phyloP scores from a whole-genome alignment of 2,797 vertebrate genomes.

The Tiaroga cobitis region DNA sequence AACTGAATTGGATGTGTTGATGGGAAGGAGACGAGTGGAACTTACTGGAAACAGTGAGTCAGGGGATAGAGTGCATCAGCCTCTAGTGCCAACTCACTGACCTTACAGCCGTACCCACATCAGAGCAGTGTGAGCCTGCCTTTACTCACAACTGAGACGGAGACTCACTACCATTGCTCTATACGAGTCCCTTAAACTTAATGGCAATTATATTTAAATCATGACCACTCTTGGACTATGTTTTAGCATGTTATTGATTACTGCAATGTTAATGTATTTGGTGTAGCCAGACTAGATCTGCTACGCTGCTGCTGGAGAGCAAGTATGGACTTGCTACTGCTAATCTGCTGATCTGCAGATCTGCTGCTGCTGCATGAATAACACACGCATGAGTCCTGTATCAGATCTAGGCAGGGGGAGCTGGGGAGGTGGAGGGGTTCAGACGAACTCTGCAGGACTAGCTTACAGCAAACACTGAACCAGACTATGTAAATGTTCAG shows the following conservation, averaged over 20 bases:
- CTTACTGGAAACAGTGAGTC: slow-evolving; percentile 54
- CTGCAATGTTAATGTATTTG: not conserved
- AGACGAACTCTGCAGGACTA: not conserved
- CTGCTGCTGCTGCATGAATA: not conserved
- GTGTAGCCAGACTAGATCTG: not conserved
- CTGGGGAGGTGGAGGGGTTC: no score
- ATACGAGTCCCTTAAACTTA: not conserved
- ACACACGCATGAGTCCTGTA: not conserved
- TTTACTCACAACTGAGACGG: not conserved
- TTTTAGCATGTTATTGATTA: not conserved
- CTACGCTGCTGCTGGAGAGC: no score
- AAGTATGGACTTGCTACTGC: no score
- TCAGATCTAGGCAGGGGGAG: not conserved
- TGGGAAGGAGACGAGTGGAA: slow-evolving; percentile 22
- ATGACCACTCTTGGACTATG: not conserved
- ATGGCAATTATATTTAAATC: not conserved
- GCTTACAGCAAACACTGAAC: not conserved
- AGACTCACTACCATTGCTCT: not conserved
- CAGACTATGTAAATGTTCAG: not conserved
- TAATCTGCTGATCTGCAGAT: no score
- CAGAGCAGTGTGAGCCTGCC: not conserved
- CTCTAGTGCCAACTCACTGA: slow-evolving; percentile 69
- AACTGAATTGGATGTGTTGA: slow-evolving; percentile 39
- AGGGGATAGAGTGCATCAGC: slow-evolving; percentile 53
- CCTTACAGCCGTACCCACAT: slow-evolving; percentile 72